Conservation (phyloP, 2,113 vertebrate genomes). For the Stictonetta naevosa region DNA sequence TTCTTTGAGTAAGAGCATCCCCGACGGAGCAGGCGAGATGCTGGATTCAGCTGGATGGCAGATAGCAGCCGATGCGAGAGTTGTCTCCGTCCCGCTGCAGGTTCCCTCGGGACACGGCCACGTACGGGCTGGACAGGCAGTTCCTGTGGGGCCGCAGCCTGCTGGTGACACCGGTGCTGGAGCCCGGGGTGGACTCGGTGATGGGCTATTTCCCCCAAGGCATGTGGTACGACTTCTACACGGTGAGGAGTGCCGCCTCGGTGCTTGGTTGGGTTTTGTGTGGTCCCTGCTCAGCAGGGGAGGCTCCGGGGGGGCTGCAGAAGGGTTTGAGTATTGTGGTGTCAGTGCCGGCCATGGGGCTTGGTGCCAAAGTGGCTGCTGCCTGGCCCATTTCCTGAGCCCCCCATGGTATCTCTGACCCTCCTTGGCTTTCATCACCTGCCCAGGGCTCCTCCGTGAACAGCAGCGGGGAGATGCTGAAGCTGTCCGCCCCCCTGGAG, state of each 20-base stretch:
- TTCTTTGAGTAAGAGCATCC: slow-evolving; percentile 85
- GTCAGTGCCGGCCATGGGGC: neutral
- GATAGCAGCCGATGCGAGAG: fast-evolving
- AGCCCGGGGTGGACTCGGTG: slow-evolving; percentile 76
- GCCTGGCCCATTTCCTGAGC: fast-evolving
- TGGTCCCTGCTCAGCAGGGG: neutral
- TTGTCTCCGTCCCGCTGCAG: neutral
- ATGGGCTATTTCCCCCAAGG: slow-evolving; percentile 84
- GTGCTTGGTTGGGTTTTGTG: fast-evolving
- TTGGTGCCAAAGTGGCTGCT: neutral
- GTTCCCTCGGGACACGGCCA: slow-evolving; percentile 81
- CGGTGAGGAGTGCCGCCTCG: neutral
- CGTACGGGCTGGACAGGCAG: slow-evolving; percentile 83
- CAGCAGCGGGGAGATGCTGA: slow-evolving; percentile 82
- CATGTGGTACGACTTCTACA: slow-evolving; percentile 87
- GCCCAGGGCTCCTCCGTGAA: slow-evolving; percentile 78
- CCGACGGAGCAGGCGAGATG: fast-evolving
- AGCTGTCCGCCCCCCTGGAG: slow-evolving; percentile 81
- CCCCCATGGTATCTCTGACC: fast-evolving
- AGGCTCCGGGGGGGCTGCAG: neutral
- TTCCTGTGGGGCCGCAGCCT: slow-evolving; percentile 88
- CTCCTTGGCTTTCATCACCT: fast-evolving
- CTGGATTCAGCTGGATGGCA: neutral
- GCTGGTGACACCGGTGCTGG: slow-evolving; percentile 86
- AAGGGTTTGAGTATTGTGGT: neutral